Base-by-base conservation (phyloP, 2,888 invertebrate species). In the Adelphocoris suturalis region DNA sequence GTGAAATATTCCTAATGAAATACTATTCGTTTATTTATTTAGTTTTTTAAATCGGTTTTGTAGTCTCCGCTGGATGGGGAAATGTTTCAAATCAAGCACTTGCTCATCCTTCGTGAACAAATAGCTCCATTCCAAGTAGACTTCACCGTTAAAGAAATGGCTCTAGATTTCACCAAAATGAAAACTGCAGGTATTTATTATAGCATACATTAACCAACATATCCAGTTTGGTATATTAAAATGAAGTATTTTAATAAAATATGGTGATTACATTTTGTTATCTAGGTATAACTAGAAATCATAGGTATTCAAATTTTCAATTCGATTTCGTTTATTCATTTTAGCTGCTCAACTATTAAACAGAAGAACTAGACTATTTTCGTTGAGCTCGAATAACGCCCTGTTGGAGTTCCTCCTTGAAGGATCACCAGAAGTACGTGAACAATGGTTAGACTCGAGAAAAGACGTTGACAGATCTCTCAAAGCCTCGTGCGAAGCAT, bases 111-210 rank as follows among this genome's bases (percentile, higher is more conserved):
- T 0, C 94, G 99, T 28, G 99, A 99, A 93, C 99, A 99, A 93
- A 99, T 99, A 47, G 98, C 99, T 0, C 99, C 99, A 0, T 99
- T 99, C 93, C 98, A 99, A 93, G 98, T 98, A 0, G 99, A 98
- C 93, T 98, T 98, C 92, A 96, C 98, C 0, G 95, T 98, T 0
- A 98, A 97, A 93, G 99, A 99, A 93, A 98, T 98, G 9, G 96
- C 97, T 23, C 93, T 99, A 91, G 99, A 99, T 94, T 99, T 99
- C 92, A 97, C 97, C 92, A 97, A 97, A 93, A 96, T 99, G 86
- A 98, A 97, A 94, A 97, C 96, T 78, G 97, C 97, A 0, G 97
- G 98, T 84, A 91, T 47, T 11, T 84, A 7, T 47, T 46, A 12
- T 37, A n/a, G n/a, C n/a, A n/a, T n/a, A n/a, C n/a, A n/a, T n/a